Evolutionary conservation across 2,113 vertebrate genomes (phyloP), one percentile per base, ranked within the genome.

Genomic region (Boleophthalmus pectinirostris): DNA sequence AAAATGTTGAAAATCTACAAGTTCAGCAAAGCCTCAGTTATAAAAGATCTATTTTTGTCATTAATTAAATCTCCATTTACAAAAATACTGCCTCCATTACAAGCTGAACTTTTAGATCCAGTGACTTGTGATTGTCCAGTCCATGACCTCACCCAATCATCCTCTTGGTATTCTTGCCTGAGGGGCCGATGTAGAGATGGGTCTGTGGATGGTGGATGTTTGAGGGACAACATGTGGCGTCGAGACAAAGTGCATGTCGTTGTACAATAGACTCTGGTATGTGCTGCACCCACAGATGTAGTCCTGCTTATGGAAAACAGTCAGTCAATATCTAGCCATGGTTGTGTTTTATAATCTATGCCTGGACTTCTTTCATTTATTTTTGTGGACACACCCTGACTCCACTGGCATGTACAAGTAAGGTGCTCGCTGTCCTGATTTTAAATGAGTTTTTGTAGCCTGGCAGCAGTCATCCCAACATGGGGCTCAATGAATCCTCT

Each of bases 21-120:
- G 1, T 43, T 43, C 38, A 43, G 38, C 38, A 43, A 43, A 43
- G 38, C 9, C 38, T 43, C 8, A 43, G 38, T 54, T 21, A 58
- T 5, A 57, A 3, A 1, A 15, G 3, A 25, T 6, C 13, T 58
- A 25, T 58, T 15, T 13, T 14, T 58, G 23, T 58, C 12, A 82
- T 72, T 90, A 90, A 88, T 72, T 73, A 88, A 82, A 86, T 87
- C 84, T 83, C 80, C 23, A 16, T 63, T 58, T 78, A 85, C 88
- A 90, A 91, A 93, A 90, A 73, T 88, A 87, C 79, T 75, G 84
- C 79, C 82, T 81, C 78, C 64, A 51, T 70, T 82, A 82, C 75
- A 82, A 87, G 85, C 83, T 69, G 61, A n/a, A 64, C 33, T 38
- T 64, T 64, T 64, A 9, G 29, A 35, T n/a, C 29, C 18, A 38